These are phyloP conservation scores for Pimpla rufipes DNA, from an alignment of 2,888 invertebrate species.

Conservation along the genomic window DNA sequence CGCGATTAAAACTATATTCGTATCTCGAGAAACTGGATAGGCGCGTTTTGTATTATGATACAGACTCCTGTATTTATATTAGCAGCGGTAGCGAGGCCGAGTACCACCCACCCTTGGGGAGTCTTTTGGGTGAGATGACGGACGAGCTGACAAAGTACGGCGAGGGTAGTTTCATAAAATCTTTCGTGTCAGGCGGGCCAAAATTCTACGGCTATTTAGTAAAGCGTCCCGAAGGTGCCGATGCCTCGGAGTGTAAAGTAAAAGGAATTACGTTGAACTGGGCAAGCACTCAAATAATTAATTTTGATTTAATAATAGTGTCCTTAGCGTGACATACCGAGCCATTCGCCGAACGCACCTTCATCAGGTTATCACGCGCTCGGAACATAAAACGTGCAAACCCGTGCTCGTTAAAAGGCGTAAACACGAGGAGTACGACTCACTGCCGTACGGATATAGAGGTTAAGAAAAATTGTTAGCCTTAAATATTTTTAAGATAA, in stretches of 20 bases:
- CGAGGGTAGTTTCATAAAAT: constrained; percentile 74
- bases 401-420: background rate
- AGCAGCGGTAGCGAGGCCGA: constrained; percentile 13
- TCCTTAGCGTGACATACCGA: background rate
- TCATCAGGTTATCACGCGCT: background rate
- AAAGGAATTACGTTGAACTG: background rate
- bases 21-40: constrained; percentile 76
- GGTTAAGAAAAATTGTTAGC: background rate
- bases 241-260: constrained; percentile 4
- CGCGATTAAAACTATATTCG: constrained; percentile 78
- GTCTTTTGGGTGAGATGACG: constrained; percentile 79
- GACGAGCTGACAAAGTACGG: constrained; percentile 78
- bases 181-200: constrained; percentile 80
- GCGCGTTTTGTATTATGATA: constrained; percentile 81
- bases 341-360: background rate
- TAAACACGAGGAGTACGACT: background rate
- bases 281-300: background rate
- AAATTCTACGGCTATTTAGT: constrained; percentile 73
- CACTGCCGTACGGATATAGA: background rate
- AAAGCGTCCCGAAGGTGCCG: background rate
- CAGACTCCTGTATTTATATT: constrained; percentile 80
- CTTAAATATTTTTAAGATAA: no score
- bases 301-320: background rate
- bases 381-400: background rate
- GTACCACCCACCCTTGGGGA: constrained; percentile 72